Conservation (phyloP, 1,140 invertebrate species). For the Hermatobates lingyangjiaoensis region DNA sequence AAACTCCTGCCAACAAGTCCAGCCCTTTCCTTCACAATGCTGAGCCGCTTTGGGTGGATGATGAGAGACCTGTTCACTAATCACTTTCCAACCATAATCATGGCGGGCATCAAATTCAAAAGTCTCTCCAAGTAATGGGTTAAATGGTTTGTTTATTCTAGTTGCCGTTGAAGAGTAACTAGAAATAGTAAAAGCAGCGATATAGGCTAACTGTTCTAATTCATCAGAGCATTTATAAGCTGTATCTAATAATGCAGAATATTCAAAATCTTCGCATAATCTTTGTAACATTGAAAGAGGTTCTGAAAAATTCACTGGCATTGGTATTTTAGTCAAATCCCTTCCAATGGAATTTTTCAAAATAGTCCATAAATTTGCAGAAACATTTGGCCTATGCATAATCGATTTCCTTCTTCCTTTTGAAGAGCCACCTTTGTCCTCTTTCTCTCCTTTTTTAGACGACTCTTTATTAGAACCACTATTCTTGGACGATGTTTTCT, state of each 20-base stretch:
- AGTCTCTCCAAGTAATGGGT: conserved; percentile 80
- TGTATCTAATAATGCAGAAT: conserved; percentile 73
- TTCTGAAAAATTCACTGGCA: conserved; percentile 82
- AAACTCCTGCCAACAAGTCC: conserved; percentile 94
- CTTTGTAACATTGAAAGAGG: conserved; percentile 94
- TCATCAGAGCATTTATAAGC: conserved; percentile 23
- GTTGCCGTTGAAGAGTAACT: conserved; percentile 78
- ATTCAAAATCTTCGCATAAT: conserved; percentile 94
- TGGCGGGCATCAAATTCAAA: conserved; percentile 89
- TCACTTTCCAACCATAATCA: conserved; percentile 82
- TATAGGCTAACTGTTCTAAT: conserved; percentile 79
- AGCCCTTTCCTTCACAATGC: conserved; percentile 65
- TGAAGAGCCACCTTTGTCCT: background rate
- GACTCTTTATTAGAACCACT: no score
- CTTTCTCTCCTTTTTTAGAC: no score
- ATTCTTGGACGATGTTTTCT: no score
- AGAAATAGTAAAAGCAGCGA: conserved; percentile 90
- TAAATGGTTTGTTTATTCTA: conserved; percentile 61
- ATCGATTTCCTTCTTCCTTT: background rate
- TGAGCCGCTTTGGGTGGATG: conserved; percentile 92
- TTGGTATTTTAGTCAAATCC: background rate
- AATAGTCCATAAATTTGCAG: background rate
- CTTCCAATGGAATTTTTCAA: background rate
- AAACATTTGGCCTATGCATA: background rate
- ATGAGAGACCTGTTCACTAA: conserved; percentile 94